Evolutionary conservation across 2,113 vertebrate species (phyloP).

Genomic region (Seriola quinqueradiata): DNA sequence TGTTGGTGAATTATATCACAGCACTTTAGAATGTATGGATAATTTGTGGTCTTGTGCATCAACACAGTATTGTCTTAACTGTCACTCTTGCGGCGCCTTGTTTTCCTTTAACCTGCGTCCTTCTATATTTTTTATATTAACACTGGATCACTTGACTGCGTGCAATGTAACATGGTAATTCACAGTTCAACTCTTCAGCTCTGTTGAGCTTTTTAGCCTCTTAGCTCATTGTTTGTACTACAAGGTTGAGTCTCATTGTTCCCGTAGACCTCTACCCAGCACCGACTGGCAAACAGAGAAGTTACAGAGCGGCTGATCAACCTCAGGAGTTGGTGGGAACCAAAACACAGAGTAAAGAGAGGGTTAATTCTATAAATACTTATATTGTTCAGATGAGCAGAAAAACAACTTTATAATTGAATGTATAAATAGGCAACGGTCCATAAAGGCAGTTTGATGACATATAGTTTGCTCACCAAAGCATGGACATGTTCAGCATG

Average conservation of each 20-base stretch:
- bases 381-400: no score
- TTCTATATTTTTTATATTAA: constrained; percentile 24
- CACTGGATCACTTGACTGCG: constrained; percentile 10
- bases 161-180: constrained; percentile 18
- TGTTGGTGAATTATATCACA: constrained; percentile 45
- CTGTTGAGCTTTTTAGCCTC: neutral
- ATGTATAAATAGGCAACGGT: neutral
- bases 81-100: neutral
- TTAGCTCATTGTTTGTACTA: neutral
- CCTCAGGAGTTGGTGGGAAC: neutral
- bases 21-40: constrained; percentile 57
- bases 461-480: neutral
- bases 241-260: neutral
- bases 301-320: neutral
- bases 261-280: no score
- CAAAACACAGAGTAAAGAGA: neutral
- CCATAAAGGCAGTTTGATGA: neutral
- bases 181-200: neutral
- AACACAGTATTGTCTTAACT: constrained; percentile 47
- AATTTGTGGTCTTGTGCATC: constrained; percentile 42
- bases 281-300: neutral
- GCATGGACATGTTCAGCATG: no score
- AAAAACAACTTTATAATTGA: neutral
- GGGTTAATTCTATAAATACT: neutral
- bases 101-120: constrained; percentile 41